Conservation (phyloP, 2,888 invertebrate species). For the Linhomoeus sp. region DNA sequence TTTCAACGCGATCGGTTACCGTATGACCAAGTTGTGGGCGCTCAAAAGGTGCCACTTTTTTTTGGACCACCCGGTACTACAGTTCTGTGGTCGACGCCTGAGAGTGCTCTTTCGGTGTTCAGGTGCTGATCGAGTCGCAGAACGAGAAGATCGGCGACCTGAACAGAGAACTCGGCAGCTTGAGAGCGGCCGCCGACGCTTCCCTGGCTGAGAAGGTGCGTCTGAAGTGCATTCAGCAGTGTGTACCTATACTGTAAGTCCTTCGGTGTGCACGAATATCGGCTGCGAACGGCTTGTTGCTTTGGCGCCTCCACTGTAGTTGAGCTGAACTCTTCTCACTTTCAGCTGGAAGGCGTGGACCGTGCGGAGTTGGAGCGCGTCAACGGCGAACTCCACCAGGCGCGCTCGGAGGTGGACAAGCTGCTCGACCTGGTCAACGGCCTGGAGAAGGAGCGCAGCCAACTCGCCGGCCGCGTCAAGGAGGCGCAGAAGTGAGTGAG, state of each 20-base stretch:
- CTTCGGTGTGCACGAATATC: no score
- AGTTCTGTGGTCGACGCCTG: neutral
- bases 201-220: neutral
- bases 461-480: conserved; percentile 25
- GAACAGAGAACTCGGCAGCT: conserved; percentile 12
- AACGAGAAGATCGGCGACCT: conserved; percentile 20
- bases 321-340: no score
- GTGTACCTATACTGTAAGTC: no score
- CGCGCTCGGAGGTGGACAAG: conserved; percentile 30
- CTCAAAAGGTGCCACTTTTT: no score
- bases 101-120: neutral
- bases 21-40: no score
- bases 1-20: no score
- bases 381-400: conserved; percentile 10
- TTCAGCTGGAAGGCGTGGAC: neutral
- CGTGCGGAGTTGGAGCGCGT: neutral
- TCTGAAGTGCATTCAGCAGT: no score
- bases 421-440: conserved; percentile 30
- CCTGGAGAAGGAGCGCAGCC: conserved; percentile 30
- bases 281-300: no score
- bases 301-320: no score
- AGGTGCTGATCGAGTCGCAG: conserved; percentile 25
- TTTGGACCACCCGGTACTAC: no score
- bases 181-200: neutral
- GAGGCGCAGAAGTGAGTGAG: conserved; percentile 10